These are phyloP conservation scores for Platichthys flesus DNA, from an alignment of 2,113 vertebrate genomes.

Conservation along the genomic window DNA sequence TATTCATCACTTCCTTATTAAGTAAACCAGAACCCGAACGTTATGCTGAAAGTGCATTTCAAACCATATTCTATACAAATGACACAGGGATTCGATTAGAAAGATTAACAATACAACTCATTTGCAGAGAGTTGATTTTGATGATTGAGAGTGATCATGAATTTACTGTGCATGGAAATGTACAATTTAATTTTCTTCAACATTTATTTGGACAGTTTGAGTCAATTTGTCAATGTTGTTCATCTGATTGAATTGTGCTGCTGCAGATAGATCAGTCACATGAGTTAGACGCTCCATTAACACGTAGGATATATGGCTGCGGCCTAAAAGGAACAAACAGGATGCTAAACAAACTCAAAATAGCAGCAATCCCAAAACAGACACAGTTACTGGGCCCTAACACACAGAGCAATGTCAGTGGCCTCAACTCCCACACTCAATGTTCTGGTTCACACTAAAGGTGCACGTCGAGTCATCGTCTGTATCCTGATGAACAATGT, in stretches of 20 bases:
- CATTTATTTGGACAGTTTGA: too few species aligned
- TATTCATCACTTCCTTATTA: constrained; percentile 54
- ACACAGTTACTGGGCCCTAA: not conserved
- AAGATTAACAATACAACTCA: not conserved
- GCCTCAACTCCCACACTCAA: constrained; percentile 1
- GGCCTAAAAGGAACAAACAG: constrained; percentile 10
- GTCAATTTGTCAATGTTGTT: not conserved
- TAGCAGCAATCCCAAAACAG: constrained; percentile 4
- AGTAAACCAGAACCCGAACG: constrained; percentile 1
- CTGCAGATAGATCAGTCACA: not conserved
- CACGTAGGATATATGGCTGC: not conserved
- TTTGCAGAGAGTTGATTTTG: not conserved
- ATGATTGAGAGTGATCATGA: too few species aligned
- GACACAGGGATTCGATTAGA: not conserved
- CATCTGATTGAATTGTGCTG: not conserved
- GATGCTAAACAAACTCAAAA: constrained; percentile 22
- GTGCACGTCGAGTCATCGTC: not conserved
- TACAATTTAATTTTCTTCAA: too few species aligned
- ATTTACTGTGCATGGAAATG: too few species aligned
- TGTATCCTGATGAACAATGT: not conserved
- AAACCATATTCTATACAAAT: constrained; percentile 3
- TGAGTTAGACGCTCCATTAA: not conserved
- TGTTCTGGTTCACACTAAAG: constrained; percentile 7
- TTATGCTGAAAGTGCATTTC: constrained; percentile 51
- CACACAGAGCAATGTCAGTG: constrained; percentile 3